phyloP scores from a whole-genome alignment of 2,113 vertebrate genomes.

The Proteles cristata region DNA sequence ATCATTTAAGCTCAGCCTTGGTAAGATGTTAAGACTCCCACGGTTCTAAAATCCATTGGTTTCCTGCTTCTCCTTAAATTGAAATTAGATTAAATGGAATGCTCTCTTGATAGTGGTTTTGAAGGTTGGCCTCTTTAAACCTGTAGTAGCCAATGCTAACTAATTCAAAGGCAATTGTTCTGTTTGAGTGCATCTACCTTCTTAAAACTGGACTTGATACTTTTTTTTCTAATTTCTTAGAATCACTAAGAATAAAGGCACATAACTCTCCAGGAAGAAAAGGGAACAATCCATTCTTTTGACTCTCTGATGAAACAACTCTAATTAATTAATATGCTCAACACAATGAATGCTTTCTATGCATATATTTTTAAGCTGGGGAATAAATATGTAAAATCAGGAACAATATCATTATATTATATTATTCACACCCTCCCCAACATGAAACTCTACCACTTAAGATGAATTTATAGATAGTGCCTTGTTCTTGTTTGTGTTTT shows the following conservation, averaged over 20 bases:
- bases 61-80: neutral
- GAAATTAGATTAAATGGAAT: neutral
- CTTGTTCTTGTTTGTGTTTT: neutral
- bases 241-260: slow-evolving; percentile 40
- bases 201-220: neutral
- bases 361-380: neutral
- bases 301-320: neutral
- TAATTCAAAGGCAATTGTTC: neutral
- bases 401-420: neutral
- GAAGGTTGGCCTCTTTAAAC: neutral
- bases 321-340: neutral
- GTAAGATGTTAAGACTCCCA: neutral
- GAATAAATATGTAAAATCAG: neutral
- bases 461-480: neutral
- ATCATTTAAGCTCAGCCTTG: neutral
- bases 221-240: slow-evolving; percentile 16
- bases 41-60: neutral
- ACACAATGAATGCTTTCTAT: neutral
- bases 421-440: neutral
- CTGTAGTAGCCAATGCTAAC: neutral
- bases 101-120: neutral
- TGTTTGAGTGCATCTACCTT: neutral
- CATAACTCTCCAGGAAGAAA: neutral
- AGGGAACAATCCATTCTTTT: slow-evolving; percentile 5
- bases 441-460: neutral